Conservation (phyloP, 2,888 invertebrate genomes). For the Carterocephalus palaemon region DNA sequence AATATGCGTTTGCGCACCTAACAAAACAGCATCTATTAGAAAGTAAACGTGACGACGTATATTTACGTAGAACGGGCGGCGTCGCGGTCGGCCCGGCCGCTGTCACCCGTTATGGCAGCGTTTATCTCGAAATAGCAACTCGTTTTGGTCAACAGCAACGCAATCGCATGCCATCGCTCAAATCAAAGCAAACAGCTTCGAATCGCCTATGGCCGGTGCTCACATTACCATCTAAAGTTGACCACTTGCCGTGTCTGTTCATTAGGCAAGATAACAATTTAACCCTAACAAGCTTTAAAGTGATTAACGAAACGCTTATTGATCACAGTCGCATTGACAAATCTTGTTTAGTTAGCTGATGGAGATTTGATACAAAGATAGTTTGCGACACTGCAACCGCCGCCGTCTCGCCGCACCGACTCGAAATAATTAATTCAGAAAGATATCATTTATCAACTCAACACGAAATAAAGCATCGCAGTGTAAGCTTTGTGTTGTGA, state of each 20-base stretch:
- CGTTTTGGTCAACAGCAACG: constrained; percentile 69
- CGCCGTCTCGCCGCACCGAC: too few relatives aligned
- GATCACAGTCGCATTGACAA: constrained; percentile 6
- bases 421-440: too few relatives aligned
- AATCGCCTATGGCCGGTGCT: constrained; percentile 49
- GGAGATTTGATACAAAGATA: not conserved
- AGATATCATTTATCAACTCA: too few relatives aligned
- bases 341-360: constrained; percentile 1
- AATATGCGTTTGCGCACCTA: constrained; percentile 10
- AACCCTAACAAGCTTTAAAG: constrained; percentile 13
- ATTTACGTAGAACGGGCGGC: constrained; percentile 38
- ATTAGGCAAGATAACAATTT: constrained; percentile 8
- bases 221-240: constrained; percentile 26
- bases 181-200: constrained; percentile 51
- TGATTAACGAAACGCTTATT: not conserved
- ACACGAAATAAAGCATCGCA: too few relatives aligned
- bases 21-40: constrained; percentile 53
- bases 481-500: too few relatives aligned
- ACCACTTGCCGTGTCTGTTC: constrained; percentile 3
- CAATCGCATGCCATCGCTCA: constrained; percentile 67
- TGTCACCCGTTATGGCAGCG: constrained; percentile 67
- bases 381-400: too few relatives aligned
- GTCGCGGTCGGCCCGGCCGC: constrained; percentile 48
- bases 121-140: constrained; percentile 77
- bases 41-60: constrained; percentile 46